Evolutionary conservation across 2,113 vertebrate genomes (phyloP).

Genomic region (Carassius gibelio): DNA sequence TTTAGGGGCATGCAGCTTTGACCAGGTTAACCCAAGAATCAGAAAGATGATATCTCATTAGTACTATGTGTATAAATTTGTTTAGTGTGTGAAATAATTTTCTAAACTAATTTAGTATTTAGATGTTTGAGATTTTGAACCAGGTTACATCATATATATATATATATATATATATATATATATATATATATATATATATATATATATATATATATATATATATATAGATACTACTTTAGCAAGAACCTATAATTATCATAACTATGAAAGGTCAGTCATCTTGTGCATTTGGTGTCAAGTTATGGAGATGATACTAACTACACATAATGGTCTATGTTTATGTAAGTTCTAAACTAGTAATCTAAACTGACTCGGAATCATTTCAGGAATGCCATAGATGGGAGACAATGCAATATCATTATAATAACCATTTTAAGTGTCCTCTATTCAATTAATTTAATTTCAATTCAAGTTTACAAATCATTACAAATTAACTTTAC

Average conservation of each 20-base stretch:
- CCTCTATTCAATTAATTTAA: background rate
- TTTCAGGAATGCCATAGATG: background rate
- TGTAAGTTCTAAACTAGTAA: background rate
- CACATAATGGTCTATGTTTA: background rate
- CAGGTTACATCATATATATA: background rate
- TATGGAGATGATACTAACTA: background rate
- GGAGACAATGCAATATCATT: background rate
- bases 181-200: too few species aligned
- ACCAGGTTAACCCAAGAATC: conserved; percentile 16
- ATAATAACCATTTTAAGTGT: background rate
- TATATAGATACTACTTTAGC: too few species aligned
- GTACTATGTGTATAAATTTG: background rate
- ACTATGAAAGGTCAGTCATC: background rate
- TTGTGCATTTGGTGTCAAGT: background rate
- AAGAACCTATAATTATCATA: background rate
- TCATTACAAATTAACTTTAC: too few species aligned
- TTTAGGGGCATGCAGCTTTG: conserved; percentile 24
- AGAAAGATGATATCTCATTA: conserved; percentile 12
- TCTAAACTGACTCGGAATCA: background rate
- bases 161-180: too few species aligned
- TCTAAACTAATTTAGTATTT: background rate
- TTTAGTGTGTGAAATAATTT: background rate
- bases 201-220: too few species aligned
- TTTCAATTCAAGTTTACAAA: too few species aligned
- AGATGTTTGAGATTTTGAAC: background rate